A percentile compares a stretch with the other conserved stretches of the same genome.
Conservation (phyloP, 53 echinoderm and acorn worm genomes). For the Hippasteria phrygiana region DNA sequence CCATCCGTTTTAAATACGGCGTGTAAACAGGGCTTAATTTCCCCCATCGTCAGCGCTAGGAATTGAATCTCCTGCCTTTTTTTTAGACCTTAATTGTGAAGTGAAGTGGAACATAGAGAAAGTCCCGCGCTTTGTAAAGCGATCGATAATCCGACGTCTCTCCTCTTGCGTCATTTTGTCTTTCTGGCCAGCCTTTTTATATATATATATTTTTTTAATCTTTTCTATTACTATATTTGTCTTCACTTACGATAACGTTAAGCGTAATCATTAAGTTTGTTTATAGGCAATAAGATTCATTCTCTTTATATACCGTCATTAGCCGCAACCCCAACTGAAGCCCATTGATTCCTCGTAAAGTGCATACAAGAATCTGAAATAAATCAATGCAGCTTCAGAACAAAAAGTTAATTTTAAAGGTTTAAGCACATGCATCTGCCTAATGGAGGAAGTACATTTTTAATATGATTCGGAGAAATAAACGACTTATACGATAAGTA, state of each 20-base stretch:
- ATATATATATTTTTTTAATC: too few relatives aligned
- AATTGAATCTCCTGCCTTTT: constrained; percentile 25
- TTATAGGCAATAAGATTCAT: too few relatives aligned
- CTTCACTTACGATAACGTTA: not conserved
- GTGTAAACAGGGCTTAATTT: constrained; percentile 55
- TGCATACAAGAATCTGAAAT: too few relatives aligned
- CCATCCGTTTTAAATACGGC: constrained; percentile 54
- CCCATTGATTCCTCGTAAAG: too few relatives aligned
- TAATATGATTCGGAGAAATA: too few relatives aligned
- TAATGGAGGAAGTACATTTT: too few relatives aligned
- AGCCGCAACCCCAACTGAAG: too few relatives aligned
- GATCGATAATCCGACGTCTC: constrained; percentile 41
- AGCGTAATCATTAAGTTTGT: not conserved
- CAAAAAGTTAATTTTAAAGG: too few relatives aligned
- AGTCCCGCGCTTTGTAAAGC: constrained; percentile 25
- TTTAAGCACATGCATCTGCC: too few relatives aligned
- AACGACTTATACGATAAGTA: too few relatives aligned
- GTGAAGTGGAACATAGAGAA: constrained; percentile 17
- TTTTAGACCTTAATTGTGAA: not conserved
- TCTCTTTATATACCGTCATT: too few relatives aligned
- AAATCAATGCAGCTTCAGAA: too few relatives aligned
- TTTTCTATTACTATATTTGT: not conserved
- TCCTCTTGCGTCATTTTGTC: not conserved
- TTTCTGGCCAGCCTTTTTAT: not conserved
- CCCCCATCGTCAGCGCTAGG: not conserved